A percentile compares a stretch with the other conserved stretches of the same genome.
Conservation (phyloP, 2,888 invertebrate species). For the Drosophila maculinotata region DNA sequence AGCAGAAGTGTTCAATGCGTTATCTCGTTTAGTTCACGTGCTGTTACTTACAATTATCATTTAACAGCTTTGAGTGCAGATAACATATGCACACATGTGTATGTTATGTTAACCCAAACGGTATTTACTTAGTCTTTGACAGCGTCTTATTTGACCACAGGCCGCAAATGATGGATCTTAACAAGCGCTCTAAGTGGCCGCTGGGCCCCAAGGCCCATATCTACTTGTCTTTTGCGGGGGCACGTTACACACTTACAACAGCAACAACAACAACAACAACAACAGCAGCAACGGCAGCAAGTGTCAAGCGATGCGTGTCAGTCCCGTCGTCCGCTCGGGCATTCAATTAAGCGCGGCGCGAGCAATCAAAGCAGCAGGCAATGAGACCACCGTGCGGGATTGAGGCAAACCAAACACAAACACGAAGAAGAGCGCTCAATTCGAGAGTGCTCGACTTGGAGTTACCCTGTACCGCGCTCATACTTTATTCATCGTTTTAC, state of each 20-base stretch:
- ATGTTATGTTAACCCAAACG: background rate
- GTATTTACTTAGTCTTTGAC: slow-evolving; percentile 9
- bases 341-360: slow-evolving; percentile 64
- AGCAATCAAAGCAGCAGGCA: slow-evolving; percentile 65
- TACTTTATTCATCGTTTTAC: too few relatives aligned
- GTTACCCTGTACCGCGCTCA: slow-evolving; percentile 6
- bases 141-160: background rate
- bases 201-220: slow-evolving; percentile 34
- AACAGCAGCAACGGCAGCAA: slow-evolving; percentile 38
- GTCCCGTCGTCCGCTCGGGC: slow-evolving; percentile 27
- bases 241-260: slow-evolving; percentile 16
- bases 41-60: background rate
- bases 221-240: slow-evolving; percentile 44
- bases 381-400: slow-evolving; percentile 54
- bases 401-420: slow-evolving; percentile 10
- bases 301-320: slow-evolving; percentile 67
- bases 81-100: slow-evolving; percentile 5
- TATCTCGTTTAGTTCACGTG: too few relatives aligned
- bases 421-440: background rate
- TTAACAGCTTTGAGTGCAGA: background rate
- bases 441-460: background rate
- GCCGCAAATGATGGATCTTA: slow-evolving; percentile 45
- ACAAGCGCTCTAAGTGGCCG: slow-evolving; percentile 46
- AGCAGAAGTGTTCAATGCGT: too few relatives aligned
- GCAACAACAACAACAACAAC: slow-evolving; percentile 2